phyloP scores from a whole-genome alignment of 2,113 vertebrate species.

The Egretta garzetta region DNA sequence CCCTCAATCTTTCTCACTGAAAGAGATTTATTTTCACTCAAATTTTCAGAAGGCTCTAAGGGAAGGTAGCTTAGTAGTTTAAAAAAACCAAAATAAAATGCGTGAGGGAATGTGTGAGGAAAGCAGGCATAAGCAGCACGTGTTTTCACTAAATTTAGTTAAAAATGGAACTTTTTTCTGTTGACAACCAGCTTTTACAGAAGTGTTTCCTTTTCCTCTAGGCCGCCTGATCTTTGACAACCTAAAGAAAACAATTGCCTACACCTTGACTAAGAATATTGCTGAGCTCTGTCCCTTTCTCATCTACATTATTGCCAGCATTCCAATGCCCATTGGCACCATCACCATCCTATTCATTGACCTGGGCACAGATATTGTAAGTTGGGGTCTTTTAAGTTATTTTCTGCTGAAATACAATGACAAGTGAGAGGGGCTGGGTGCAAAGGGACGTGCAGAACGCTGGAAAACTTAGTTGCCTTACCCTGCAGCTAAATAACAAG shows the following conservation, averaged over 20 bases:
- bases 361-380: slow-evolving; percentile 83
- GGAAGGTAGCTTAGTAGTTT: background rate
- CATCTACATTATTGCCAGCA: slow-evolving; percentile 78
- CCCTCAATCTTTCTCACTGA: background rate
- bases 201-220: background rate
- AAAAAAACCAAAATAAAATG: background rate
- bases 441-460: background rate
- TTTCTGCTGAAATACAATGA: background rate
- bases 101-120: rapidly evolving
- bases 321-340: slow-evolving; percentile 83
- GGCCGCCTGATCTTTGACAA: slow-evolving; percentile 86
- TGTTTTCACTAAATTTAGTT: background rate
- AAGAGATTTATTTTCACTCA: background rate
- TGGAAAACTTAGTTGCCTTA: background rate
- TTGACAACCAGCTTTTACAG: background rate
- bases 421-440: background rate
- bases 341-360: slow-evolving; percentile 85
- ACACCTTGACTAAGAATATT: slow-evolving; percentile 85
- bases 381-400: background rate
- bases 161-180: background rate
- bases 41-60: background rate
- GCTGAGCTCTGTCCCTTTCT: slow-evolving; percentile 84
- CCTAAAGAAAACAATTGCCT: slow-evolving; percentile 84
- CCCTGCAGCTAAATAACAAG: background rate
- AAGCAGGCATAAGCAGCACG: background rate